phyloP scores from a whole-genome alignment of 2,113 vertebrate species.

The Tauraco erythrolophus region DNA sequence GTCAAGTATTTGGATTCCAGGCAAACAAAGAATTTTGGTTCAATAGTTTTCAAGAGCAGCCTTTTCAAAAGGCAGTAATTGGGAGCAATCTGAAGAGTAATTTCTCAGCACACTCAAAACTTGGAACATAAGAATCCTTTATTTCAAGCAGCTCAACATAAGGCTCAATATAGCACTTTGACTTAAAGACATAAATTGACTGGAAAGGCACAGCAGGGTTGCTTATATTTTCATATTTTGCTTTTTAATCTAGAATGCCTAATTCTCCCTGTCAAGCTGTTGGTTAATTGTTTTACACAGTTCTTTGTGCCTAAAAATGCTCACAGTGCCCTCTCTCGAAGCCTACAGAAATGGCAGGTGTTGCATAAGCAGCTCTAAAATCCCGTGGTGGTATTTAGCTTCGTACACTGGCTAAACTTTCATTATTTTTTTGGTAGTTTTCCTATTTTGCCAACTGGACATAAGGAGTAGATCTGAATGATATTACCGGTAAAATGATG shows the following conservation, averaged over 20 bases:
- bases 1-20: neutral
- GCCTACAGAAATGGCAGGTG: neutral
- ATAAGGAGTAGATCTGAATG: neutral
- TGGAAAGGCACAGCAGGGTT: slow-evolving; percentile 5
- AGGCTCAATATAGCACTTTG: neutral
- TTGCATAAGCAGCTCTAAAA: neutral
- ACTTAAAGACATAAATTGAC: slow-evolving; percentile 6
- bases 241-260: neutral
- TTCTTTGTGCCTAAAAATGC: neutral
- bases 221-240: slow-evolving; percentile 36
- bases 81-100: slow-evolving; percentile 49
- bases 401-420: neutral
- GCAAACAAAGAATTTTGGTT: slow-evolving; percentile 45
- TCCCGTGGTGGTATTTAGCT: neutral
- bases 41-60: slow-evolving; percentile 41
- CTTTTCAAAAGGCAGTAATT: slow-evolving; percentile 56
- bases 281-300: neutral
- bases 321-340: neutral
- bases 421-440: neutral
- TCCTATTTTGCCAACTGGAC: neutral
- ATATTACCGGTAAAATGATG: neutral
- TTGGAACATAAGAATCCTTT: slow-evolving; percentile 8
- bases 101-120: slow-evolving; percentile 32
- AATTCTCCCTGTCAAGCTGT: neutral
- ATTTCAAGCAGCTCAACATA: neutral